These are phyloP conservation scores for Mustelus asterias DNA, from an alignment of 2,113 vertebrate genomes.

Conservation along the genomic window DNA sequence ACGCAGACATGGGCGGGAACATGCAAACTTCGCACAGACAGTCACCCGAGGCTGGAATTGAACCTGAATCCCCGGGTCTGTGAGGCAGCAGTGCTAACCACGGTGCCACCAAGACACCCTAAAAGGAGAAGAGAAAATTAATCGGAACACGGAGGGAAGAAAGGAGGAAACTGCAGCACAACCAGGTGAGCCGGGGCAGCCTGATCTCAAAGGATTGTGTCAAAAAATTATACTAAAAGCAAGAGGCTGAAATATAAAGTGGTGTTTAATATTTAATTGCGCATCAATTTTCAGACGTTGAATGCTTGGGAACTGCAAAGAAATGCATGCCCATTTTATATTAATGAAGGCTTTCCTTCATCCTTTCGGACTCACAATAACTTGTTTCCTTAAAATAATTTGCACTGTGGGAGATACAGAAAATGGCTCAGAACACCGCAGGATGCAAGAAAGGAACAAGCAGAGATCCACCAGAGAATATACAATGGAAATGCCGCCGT, in stretches of 20 bases:
- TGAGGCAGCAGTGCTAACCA: no score
- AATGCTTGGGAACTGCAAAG: neutral
- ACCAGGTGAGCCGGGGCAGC: neutral
- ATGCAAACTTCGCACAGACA: no score
- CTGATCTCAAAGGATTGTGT: neutral
- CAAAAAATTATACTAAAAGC: conserved; percentile 7
- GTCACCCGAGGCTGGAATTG: no score
- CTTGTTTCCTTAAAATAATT: conserved; percentile 8
- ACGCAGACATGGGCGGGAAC: no score
- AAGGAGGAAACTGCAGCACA: neutral
- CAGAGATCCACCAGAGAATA: neutral
- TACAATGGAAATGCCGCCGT: neutral
- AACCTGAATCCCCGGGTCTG: no score
- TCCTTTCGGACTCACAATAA: neutral
- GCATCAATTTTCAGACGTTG: conserved; percentile 10
- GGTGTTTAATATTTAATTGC: neutral
- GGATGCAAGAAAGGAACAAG: neutral
- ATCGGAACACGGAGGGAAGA: neutral
- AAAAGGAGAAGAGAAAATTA: neutral
- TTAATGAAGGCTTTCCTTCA: conserved; percentile 3
- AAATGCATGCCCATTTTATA: neutral
- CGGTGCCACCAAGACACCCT: no score
- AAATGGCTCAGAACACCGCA: neutral
- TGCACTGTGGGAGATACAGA: neutral
- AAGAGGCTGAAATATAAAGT: neutral